Percentiles rank a stretch among this genome's conserved stretches.
Conservation (phyloP, 1,140 invertebrate species). For the Cydia amplana region DNA sequence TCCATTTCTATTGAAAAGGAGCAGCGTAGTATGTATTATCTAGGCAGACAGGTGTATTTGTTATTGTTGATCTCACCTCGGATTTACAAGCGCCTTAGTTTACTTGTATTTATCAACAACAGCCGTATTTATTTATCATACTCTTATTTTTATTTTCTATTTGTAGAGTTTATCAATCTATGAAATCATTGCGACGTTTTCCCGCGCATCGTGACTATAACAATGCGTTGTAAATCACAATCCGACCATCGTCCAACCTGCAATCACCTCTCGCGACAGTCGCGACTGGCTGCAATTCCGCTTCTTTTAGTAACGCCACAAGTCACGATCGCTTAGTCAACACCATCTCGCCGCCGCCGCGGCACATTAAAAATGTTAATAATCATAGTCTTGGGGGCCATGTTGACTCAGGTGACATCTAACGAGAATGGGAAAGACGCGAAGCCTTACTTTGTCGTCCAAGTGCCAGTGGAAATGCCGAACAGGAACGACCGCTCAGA, state of each 20-base stretch:
- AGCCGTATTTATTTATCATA: background rate
- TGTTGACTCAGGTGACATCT: constrained; percentile 43
- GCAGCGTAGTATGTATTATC: no score
- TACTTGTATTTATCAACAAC: no score
- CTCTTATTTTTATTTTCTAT: background rate
- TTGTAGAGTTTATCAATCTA: constrained; percentile 13
- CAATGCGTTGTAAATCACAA: constrained; percentile 54
- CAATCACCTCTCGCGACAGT: constrained; percentile 55
- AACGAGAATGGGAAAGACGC: constrained; percentile 41
- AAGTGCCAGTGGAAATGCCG: constrained; percentile 65
- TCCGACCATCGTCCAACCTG: constrained; percentile 55
- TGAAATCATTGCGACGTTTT: constrained; percentile 43
- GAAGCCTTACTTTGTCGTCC: constrained; percentile 54
- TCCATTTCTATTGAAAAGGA: no score
- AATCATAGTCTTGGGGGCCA: constrained; percentile 43
- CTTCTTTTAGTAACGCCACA: constrained; percentile 53
- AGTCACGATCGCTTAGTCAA: constrained; percentile 60
- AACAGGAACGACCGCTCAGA: constrained; percentile 67
- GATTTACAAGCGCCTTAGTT: no score
- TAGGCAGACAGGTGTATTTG: no score
- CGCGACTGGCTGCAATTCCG: constrained; percentile 49
- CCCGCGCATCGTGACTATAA: constrained; percentile 43
- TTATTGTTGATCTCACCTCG: no score
- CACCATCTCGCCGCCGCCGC: constrained; percentile 61
- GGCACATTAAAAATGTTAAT: constrained; percentile 74